Evolutionary conservation across 2,113 vertebrate species (phyloP).

Genomic region (Callopanchax toddi): DNA sequence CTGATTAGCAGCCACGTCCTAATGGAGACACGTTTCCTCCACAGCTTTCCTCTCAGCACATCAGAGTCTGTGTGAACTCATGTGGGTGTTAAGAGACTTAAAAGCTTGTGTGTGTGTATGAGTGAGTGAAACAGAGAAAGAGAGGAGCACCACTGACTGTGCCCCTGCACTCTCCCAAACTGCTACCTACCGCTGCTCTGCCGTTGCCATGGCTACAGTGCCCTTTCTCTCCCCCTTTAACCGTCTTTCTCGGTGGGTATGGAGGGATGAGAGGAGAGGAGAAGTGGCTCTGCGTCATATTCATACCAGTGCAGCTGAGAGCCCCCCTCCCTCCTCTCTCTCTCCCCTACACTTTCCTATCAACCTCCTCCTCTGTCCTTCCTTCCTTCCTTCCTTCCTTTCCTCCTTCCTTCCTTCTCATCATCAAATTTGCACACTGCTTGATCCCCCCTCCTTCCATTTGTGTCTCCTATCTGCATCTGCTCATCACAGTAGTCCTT

Average conservation of each 20-base stretch:
- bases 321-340: conserved; percentile 48
- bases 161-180: conserved; percentile 74
- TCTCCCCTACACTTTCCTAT: conserved; percentile 7
- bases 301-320: conserved; percentile 81
- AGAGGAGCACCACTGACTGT: conserved; percentile 72
- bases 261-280: conserved; percentile 65
- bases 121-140: conserved; percentile 50
- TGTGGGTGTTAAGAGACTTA: conserved; percentile 36
- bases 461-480: conserved; percentile 68
- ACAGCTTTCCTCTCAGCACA: background rate
- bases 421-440: conserved; percentile 71
- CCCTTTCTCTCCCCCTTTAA: conserved; percentile 61
- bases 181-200: conserved; percentile 78
- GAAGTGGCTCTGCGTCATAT: conserved; percentile 84
- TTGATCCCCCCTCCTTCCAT: conserved; percentile 40
- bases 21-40: conserved; percentile 15
- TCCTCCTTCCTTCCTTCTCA: conserved; percentile 65
- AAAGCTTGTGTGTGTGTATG: conserved; percentile 33
- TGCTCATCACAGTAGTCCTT: conserved; percentile 55
- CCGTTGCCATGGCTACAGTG: conserved; percentile 85
- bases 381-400: conserved; percentile 52
- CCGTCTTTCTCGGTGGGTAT: conserved; percentile 64
- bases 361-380: conserved; percentile 40
- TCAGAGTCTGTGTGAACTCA: conserved; percentile 19
- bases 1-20: background rate